Conservation (phyloP, 2,888 invertebrate species). For the Thyatira batis region DNA sequence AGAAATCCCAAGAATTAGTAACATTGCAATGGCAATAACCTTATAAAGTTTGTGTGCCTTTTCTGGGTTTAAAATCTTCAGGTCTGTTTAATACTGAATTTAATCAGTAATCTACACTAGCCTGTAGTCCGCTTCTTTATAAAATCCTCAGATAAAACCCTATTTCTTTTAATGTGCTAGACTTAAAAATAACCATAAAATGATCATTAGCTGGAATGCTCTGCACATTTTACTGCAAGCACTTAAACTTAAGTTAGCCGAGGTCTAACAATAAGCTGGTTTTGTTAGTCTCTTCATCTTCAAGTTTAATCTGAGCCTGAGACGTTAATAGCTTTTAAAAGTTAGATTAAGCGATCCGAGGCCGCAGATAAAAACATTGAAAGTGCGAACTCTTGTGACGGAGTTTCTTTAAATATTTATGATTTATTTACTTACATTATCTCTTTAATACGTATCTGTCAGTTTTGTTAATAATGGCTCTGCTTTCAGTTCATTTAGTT, state of each 20-base stretch:
- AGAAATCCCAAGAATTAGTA: too few species aligned
- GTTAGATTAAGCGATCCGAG: constrained; percentile 26
- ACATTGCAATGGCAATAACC: too few species aligned
- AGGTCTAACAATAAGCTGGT: constrained; percentile 14
- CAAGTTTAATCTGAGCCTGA: constrained; percentile 17
- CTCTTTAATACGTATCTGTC: too few species aligned
- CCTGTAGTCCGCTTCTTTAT: constrained; percentile 15
- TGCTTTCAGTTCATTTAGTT: too few species aligned
- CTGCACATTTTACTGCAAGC: constrained; percentile 19
- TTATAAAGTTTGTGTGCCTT: too few species aligned
- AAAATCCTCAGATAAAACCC: background rate
- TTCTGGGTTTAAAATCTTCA: too few species aligned
- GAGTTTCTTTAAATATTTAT: constrained; percentile 6
- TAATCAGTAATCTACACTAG: constrained; percentile 12
- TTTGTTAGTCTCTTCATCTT: constrained; percentile 14
- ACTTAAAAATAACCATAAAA: constrained; percentile 11
- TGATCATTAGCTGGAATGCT: constrained; percentile 19
- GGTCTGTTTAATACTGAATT: too few species aligned
- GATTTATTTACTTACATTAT: background rate
- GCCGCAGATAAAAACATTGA: constrained; percentile 19
- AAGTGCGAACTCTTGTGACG: constrained; percentile 13
- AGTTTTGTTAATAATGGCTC: too few species aligned
- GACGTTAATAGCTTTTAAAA: constrained; percentile 31
- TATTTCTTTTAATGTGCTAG: constrained; percentile 14
- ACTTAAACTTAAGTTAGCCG: constrained; percentile 22